Evolutionary conservation across 2,113 vertebrate genomes (phyloP), one percentile per base, ranked within the genome.

Genomic region (Vidua macroura): DNA sequence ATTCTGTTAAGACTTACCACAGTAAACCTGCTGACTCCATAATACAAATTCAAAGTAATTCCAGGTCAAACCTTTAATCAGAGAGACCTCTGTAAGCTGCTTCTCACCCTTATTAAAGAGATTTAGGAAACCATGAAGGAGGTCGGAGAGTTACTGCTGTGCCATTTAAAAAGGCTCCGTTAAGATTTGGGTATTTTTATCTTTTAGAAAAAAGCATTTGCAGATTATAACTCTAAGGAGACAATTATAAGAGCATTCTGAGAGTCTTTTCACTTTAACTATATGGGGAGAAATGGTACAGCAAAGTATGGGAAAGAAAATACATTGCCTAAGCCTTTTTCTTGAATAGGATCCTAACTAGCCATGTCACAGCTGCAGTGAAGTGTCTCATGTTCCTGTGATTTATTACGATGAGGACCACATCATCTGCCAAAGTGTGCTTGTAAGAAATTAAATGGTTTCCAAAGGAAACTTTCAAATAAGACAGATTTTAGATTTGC

Each of bases 321-420:
- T 81, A 75, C 83, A 91, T 90, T 86, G 94, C 88, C 97, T 97
- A 97, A 97, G 95, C 92, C 96, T 91, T 98, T 96, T 96, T 95
- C 93, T 96, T 98, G 97, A 98, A 98, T 97, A 97, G 95, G 86
- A 95, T 79, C 96, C 96, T 98, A 98, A 98, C 96, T 97, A 98
- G 96, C 93, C 92, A 49, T 59, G 17, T 59, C 96, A 97, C 97
- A 98, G 97, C 97, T 98, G 97, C 97, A 97, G 94, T 93, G 91
- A 94, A 66, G 62, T 83, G 94, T 96, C 86, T 98, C 93, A 91
- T 93, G 88, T 96, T 97, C 95, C 95, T 88, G 91, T 96, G 96
- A 97, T 97, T 98, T 98, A 97, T 96, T 96, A 95, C 96, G 83
- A 69, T 78, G 88, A 95, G 91, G 90, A 91, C 90, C 80, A 93